Conservation (phyloP, 2,113 vertebrate genomes). For the Progne subis region DNA sequence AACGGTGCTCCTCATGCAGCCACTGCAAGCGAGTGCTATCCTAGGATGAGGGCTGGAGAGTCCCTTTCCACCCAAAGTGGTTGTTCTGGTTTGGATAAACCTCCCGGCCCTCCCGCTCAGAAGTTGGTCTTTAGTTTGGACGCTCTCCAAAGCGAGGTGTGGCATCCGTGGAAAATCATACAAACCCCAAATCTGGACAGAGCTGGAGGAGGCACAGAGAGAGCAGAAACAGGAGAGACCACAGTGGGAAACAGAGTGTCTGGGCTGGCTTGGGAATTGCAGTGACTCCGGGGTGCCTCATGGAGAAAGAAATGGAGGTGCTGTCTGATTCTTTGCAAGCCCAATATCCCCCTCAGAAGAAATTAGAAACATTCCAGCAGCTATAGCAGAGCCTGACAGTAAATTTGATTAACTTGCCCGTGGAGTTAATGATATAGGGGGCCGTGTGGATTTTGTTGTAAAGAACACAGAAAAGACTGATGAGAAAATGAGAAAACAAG, state of each 20-base stretch:
- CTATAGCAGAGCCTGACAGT: slow-evolving; percentile 61
- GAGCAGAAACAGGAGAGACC: neutral
- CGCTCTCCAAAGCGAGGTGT: fast-evolving
- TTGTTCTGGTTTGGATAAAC: neutral
- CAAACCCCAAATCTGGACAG: neutral
- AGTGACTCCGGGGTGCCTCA: fast-evolving
- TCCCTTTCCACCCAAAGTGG: neutral
- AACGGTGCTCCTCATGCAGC: neutral
- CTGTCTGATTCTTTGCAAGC: neutral
- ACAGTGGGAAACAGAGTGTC: neutral
- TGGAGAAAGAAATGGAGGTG: neutral
- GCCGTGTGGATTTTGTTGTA: slow-evolving; percentile 73
- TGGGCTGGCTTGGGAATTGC: neutral
- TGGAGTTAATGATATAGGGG: slow-evolving; percentile 74
- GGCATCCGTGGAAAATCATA: neutral
- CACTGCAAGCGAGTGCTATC: neutral
- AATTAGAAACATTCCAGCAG: slow-evolving; percentile 65
- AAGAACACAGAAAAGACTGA: slow-evolving; percentile 74
- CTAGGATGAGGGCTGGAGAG: neutral
- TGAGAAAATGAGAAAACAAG: slow-evolving; percentile 76
- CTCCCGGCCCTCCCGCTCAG: neutral
- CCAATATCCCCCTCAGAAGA: slow-evolving; percentile 16
- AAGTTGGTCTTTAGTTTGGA: neutral
- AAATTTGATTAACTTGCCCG: slow-evolving; percentile 71
- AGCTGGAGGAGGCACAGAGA: fast-evolving